Percentiles rank a stretch among this genome's conserved stretches.
phyloP scores from a whole-genome alignment of 2,113 vertebrate species.

The Malurus cyaneus region DNA sequence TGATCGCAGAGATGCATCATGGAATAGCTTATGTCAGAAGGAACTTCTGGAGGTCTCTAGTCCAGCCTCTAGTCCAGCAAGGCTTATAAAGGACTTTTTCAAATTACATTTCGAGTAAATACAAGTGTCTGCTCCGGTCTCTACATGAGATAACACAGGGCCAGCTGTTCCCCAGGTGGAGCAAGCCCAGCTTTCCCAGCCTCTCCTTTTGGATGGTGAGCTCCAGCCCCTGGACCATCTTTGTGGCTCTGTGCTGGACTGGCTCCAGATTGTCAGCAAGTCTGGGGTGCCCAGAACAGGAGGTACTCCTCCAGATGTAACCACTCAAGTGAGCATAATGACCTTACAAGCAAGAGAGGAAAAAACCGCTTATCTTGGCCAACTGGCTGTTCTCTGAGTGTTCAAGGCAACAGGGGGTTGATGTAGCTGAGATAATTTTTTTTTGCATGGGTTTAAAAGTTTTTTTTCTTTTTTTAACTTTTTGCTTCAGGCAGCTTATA shows the following conservation, averaged over 20 bases:
- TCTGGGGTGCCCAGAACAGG: not conserved
- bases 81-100: not conserved
- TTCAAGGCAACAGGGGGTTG: not conserved
- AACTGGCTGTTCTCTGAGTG: not conserved
- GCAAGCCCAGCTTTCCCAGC: not conserved
- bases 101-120: not conserved
- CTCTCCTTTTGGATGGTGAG: not conserved
- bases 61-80: not conserved
- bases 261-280: not conserved
- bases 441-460: not conserved
- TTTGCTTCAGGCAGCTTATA: not conserved
- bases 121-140: not conserved
- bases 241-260: fast-evolving
- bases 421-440: not conserved
- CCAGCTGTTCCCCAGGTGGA: not conserved
- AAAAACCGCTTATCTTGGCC: not conserved
- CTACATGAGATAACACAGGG: not conserved
- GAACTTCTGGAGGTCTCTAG: not conserved
- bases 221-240: not conserved
- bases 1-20: not conserved
- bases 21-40: not conserved
- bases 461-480: not conserved
- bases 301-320: not conserved
- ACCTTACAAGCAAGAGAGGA: not conserved
- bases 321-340: not conserved